A percentile compares a stretch with the other conserved stretches of the same genome.
Evolutionary conservation across 2,888 invertebrate genomes (phyloP).

Genomic region (Leucania comma): DNA sequence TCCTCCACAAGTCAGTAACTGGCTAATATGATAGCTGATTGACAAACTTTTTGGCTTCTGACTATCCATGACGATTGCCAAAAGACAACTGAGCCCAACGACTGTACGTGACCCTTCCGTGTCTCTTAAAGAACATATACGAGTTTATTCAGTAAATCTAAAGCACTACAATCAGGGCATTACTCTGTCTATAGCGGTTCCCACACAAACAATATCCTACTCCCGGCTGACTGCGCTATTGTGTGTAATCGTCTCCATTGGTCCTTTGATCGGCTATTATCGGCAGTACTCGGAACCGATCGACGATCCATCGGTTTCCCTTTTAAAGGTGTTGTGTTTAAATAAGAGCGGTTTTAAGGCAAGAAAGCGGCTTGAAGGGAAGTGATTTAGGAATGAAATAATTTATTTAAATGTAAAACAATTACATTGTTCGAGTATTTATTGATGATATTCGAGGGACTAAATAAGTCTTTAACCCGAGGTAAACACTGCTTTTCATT

Average conservation of each 20-base stretch:
- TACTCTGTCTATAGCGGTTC: not conserved
- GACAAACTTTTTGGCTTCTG: no score
- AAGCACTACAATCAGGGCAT: not conserved
- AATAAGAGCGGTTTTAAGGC: not conserved
- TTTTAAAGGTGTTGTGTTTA: not conserved
- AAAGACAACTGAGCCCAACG: not conserved
- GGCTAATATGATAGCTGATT: no score
- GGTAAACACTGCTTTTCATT: no score
- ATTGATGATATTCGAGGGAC: no score
- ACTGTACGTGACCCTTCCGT: not conserved
- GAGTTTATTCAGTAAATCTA: not conserved
- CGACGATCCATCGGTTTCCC: not conserved
- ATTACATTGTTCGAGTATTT: no score
- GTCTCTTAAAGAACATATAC: not conserved
- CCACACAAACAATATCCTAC: slow-evolving; percentile 8
- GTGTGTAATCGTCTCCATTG: slow-evolving; percentile 10
- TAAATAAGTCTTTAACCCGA: no score
- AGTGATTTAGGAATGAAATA: no score
- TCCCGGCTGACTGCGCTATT: not conserved
- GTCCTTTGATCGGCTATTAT: slow-evolving; percentile 15
- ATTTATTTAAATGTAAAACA: no score
- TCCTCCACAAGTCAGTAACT: no score
- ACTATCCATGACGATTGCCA: not conserved
- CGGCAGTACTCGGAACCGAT: slow-evolving; percentile 3
- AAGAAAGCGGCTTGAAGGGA: no score